phyloP scores from a whole-genome alignment of 1,140 invertebrate genomes.

The Atta cephalotes region DNA sequence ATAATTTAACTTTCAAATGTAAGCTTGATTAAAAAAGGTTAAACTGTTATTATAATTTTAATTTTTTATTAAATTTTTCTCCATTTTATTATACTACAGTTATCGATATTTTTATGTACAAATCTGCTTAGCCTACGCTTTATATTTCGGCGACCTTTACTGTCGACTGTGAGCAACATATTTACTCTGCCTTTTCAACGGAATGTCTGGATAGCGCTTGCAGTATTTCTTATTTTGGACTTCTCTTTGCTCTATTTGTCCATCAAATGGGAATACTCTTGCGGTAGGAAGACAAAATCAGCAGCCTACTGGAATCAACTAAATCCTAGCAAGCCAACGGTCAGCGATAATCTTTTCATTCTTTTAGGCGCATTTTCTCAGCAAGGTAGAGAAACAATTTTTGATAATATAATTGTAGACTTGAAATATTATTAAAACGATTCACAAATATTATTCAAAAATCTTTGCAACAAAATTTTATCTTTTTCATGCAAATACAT shows the following conservation, averaged over 20 bases:
- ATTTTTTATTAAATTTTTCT: background rate
- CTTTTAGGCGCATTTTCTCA: slow-evolving; percentile 78
- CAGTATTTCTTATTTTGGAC: slow-evolving; percentile 84
- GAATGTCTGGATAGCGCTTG: slow-evolving; percentile 87
- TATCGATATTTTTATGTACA: background rate
- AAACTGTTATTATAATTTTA: background rate
- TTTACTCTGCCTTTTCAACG: slow-evolving; percentile 88
- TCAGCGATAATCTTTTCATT: slow-evolving; percentile 78
- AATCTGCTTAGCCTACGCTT: slow-evolving; percentile 86
- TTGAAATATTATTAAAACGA: too few relatives aligned
- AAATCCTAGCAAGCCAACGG: slow-evolving; percentile 62
- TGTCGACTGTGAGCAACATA: slow-evolving; percentile 89
- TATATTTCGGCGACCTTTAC: slow-evolving; percentile 89
- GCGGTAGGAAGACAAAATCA: background rate
- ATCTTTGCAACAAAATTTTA: too few relatives aligned
- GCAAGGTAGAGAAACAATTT: slow-evolving; percentile 74
- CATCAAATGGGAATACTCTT: slow-evolving; percentile 82
- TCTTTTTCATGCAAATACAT: too few relatives aligned
- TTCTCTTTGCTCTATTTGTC: slow-evolving; percentile 82
- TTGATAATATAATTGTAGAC: background rate
- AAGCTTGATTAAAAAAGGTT: background rate
- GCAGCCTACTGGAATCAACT: slow-evolving; percentile 44
- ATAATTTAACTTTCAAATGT: too few relatives aligned
- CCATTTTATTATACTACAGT: background rate
- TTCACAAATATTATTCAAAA: too few relatives aligned